A percentile compares a stretch with the other conserved stretches of the same genome.
Evolutionary conservation across 23 tunicate species (phyloP).

Genomic region (Ascidia mentula): DNA sequence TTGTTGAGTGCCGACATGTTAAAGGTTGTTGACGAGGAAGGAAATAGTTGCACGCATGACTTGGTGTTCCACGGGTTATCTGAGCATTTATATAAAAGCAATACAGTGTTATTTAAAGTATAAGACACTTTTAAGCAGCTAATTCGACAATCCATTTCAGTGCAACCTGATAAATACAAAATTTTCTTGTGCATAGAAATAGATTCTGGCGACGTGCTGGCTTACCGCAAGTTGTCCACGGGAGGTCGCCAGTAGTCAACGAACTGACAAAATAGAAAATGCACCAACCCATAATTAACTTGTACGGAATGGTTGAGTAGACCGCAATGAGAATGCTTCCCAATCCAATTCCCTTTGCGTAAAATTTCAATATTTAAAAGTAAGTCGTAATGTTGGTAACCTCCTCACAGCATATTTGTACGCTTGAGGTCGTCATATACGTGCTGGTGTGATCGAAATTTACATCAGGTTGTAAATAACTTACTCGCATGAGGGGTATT

Average conservation of each 20-base stretch:
- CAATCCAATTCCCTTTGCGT: neutral
- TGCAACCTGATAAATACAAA: neutral
- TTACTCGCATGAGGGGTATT: constrained; percentile 12
- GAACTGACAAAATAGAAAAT: neutral
- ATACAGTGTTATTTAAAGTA: no score
- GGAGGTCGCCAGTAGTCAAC: neutral
- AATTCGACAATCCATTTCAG: neutral
- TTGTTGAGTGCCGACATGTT: neutral
- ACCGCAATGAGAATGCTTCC: neutral
- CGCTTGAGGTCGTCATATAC: no score
- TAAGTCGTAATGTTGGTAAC: no score
- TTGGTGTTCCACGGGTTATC: constrained; percentile 1
- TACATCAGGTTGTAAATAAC: no score
- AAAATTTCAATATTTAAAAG: neutral
- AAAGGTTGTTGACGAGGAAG: neutral
- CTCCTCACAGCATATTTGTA: no score
- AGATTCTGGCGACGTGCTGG: neutral
- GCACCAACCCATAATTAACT: constrained; percentile 7
- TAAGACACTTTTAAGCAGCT: neutral
- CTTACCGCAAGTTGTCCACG: constrained; percentile 15
- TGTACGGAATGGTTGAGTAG: neutral
- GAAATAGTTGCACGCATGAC: neutral
- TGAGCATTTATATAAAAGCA: no score
- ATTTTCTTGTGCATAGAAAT: neutral
- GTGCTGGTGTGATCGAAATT: no score